phyloP scores from a whole-genome alignment of 2,888 invertebrate species.

The Andrena praecox region DNA sequence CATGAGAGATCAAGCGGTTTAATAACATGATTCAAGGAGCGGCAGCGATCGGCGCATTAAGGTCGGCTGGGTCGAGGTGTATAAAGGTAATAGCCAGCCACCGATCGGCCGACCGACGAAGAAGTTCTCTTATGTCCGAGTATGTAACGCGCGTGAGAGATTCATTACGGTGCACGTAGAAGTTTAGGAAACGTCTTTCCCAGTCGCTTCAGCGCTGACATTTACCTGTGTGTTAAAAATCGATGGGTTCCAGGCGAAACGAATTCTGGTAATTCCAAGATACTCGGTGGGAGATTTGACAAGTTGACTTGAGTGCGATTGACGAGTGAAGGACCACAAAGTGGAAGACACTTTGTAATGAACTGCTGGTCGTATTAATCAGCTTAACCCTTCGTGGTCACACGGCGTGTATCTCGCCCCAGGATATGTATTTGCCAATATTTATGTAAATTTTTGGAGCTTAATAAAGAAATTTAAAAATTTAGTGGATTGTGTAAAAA shows the following conservation, averaged over 20 bases:
- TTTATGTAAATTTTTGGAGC: too few relatives aligned
- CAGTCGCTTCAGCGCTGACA: conserved; percentile 28
- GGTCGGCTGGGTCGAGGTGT: conserved; percentile 73
- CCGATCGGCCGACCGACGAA: conserved; percentile 64
- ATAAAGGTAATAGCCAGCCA: conserved; percentile 78
- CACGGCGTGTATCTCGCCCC: too few relatives aligned
- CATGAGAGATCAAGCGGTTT: conserved; percentile 67
- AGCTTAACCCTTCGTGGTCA: too few relatives aligned
- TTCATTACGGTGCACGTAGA: conserved; percentile 40
- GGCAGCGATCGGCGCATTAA: conserved; percentile 68
- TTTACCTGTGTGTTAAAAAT: conserved; percentile 13
- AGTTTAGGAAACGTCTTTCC: conserved; percentile 17
- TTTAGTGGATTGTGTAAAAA: too few relatives aligned
- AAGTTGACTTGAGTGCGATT: too few relatives aligned
- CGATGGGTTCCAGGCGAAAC: neutral
- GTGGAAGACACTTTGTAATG: too few relatives aligned
- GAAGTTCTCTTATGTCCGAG: conserved; percentile 57
- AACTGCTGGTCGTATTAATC: too few relatives aligned
- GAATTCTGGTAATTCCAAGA: neutral
- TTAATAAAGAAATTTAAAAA: too few relatives aligned
- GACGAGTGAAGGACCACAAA: too few relatives aligned
- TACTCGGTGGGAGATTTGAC: neutral
- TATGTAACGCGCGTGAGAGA: conserved; percentile 61
- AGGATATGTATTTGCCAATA: too few relatives aligned
- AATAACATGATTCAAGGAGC: conserved; percentile 71